Conservation (phyloP, 2,797 vertebrate species). For the Eupleurogrammus muticus region DNA sequence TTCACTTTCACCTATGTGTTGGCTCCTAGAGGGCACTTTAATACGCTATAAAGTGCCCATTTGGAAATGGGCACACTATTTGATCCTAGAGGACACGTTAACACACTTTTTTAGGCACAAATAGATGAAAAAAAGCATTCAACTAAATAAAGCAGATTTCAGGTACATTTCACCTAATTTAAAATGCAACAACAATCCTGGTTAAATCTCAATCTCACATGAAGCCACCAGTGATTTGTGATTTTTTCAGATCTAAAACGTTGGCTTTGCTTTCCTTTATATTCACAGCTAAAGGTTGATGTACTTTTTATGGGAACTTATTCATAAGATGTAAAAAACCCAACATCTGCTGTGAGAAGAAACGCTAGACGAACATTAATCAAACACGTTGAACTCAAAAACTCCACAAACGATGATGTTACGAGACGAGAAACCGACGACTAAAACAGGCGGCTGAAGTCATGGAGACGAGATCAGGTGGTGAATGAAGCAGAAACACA, state of each 20-base stretch:
- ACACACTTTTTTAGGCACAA: no score
- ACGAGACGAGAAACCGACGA: slow-evolving; percentile 37
- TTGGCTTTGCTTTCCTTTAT: slow-evolving; percentile 1
- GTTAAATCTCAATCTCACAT: neutral
- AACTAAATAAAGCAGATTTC: no score
- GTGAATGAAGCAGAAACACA: slow-evolving; percentile 20
- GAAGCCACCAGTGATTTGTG: neutral
- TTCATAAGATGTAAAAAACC: slow-evolving; percentile 17
- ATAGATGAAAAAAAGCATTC: no score
- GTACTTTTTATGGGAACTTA: slow-evolving; percentile 4
- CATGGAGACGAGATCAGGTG: slow-evolving; percentile 17
- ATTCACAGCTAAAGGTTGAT: neutral
- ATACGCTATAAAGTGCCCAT: no score
- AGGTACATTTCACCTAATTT: no score
- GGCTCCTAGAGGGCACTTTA: no score
- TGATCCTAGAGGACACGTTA: no score
- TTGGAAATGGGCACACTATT: no score
- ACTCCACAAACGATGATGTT: slow-evolving; percentile 50
- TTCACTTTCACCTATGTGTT: no score
- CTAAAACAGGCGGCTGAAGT: slow-evolving; percentile 52
- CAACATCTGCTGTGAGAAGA: slow-evolving; percentile 13
- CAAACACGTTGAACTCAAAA: slow-evolving; percentile 34
- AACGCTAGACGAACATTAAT: slow-evolving; percentile 41
- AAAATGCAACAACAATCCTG: no score
- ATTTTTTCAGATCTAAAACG: neutral